Base-by-base conservation (phyloP, 2,113 vertebrate species). In the Columba livia region DNA sequence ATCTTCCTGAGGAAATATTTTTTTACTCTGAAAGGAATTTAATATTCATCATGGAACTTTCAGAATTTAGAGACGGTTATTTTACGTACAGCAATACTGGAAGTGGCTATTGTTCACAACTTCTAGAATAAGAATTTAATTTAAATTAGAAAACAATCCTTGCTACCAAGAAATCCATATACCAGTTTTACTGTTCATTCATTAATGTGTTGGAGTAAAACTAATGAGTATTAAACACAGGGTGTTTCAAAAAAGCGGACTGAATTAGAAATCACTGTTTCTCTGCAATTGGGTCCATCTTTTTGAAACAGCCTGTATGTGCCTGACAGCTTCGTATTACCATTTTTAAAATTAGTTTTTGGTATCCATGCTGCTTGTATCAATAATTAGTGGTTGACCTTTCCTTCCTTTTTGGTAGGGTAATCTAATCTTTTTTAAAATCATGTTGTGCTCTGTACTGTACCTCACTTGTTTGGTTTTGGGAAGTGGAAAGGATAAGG, bases 401-500 rank as follows among this genome's bases (percentile, higher is more conserved):
- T 89, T 89, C 44, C 26, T 34, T 78, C 32, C 89, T 94, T 96
- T 90, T 85, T 58, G 64, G 34, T 57, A 56, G 26, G 36, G 56
- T 91, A 95, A 88, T 95, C 89, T 95, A 90, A 94, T 95, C 80
- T 89, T 61, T 24, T 58, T 31, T 10, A 26, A 88, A 88, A 87
- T 93, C 78, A 6, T 79, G 67, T 87, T 82, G 74, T 90, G 42
- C 50, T 93, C 90, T 87, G 66, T 91, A 73, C 88, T 92, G 58
- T 95, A 51, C 18, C 28, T 95, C 88, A 75, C 58, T 88, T 90
- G 54, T 83, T 92, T 96, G 65, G 94, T 91, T 96, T 85, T 86
- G 97, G 93, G 94, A 97, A 96, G 85, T 85, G 61, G 83, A 62
- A 90, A 85, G 88, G 92, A 96, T 97, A 95, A 97, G 95, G 95